phyloP scores from a whole-genome alignment of 2,888 invertebrate genomes.

The Pristionchus entomophagus region DNA sequence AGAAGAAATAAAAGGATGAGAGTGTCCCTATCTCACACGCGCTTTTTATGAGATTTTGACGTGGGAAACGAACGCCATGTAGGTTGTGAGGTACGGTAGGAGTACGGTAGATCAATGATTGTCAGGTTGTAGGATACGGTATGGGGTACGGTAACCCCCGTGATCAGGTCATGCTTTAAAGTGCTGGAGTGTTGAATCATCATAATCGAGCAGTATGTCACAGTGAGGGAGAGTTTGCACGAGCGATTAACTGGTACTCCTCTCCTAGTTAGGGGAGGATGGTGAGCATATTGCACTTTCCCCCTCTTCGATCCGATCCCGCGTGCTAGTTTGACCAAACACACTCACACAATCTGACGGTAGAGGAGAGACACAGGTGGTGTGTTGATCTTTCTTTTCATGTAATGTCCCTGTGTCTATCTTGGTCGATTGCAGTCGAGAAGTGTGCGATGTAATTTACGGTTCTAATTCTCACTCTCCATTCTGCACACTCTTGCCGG shows the following conservation, averaged over 20 bases:
- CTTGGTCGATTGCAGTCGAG: not conserved
- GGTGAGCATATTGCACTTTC: constrained; percentile 5
- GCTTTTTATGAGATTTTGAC: not conserved
- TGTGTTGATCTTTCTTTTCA: not conserved
- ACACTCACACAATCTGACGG: not conserved
- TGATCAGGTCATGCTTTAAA: not conserved
- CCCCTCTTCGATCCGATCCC: not conserved
- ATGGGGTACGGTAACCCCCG: too few relatives aligned
- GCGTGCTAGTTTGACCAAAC: constrained; percentile 22
- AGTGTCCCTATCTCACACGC: not conserved
- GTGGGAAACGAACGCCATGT: constrained; percentile 12
- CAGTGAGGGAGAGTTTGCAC: constrained; percentile 28
- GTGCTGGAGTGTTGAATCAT: constrained; percentile 29
- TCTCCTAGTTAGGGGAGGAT: not conserved
- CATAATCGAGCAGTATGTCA: constrained; percentile 39
- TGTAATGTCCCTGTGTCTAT: not conserved
- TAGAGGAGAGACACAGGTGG: not conserved
- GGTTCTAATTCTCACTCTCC: too few relatives aligned
- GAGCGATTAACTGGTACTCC: constrained; percentile 25
- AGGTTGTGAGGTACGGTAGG: not conserved
- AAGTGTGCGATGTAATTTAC: too few relatives aligned
- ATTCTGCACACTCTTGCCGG: too few relatives aligned
- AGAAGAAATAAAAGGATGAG: not conserved
- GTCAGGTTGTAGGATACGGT: too few relatives aligned
- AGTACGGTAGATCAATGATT: not conserved